A percentile compares a stretch with the other conserved stretches of the same genome.
Evolutionary conservation across 23 tunicate genomes (phyloP).

Genomic region (Trididemnum nubilum): DNA sequence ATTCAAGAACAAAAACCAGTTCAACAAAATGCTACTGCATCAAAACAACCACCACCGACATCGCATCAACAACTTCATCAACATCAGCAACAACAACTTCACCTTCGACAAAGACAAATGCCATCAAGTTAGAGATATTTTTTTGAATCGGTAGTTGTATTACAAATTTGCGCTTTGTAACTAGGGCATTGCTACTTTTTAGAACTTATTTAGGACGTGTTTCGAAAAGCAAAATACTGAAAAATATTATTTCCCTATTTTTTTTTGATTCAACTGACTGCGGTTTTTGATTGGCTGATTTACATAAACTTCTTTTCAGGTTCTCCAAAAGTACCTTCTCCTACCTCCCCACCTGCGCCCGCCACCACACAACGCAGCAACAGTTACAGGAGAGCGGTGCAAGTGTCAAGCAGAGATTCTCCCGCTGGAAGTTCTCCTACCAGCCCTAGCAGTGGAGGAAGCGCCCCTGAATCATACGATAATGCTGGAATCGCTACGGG

Average conservation of each 20-base stretch:
- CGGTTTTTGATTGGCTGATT: no score
- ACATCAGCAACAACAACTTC: no score
- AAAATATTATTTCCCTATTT: no score
- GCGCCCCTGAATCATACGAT: background rate
- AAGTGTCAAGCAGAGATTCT: slow-evolving; percentile 11
- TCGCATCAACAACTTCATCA: background rate
- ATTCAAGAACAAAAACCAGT: background rate
- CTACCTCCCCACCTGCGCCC: slow-evolving; percentile 1
- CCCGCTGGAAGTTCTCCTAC: slow-evolving; percentile 13
- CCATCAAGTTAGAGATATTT: no score
- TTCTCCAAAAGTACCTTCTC: background rate
- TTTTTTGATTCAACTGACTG: no score
- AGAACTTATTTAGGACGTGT: no score
- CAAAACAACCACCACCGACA: background rate
- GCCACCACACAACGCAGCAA: slow-evolving; percentile 51
- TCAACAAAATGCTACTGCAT: background rate
- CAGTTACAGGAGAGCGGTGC: slow-evolving; percentile 68
- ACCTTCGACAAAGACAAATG: no score
- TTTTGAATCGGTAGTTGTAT: no score
- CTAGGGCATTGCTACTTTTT: no score
- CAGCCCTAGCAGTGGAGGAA: slow-evolving; percentile 6
- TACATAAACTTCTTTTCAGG: no score
- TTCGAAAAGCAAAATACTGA: no score
- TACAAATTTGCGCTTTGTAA: no score
- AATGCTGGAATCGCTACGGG: background rate